These are phyloP conservation scores for Drosophila repleta DNA, from an alignment of 1,140 invertebrate genomes.

Conservation along the genomic window DNA sequence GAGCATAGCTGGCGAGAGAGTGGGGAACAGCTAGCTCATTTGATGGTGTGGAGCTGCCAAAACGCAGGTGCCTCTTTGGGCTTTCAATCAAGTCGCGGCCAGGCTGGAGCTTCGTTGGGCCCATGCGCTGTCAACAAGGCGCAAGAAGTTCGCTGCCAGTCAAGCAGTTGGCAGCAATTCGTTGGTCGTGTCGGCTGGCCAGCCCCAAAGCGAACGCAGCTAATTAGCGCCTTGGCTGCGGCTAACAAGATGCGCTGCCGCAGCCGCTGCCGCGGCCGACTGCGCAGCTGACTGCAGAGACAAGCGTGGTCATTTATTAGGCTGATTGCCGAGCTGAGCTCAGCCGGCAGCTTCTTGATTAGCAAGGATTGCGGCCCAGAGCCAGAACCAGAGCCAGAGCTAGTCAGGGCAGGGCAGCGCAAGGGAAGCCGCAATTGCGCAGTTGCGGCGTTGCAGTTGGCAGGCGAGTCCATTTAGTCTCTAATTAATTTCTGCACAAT, in stretches of 20 bases:
- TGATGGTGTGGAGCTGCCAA: constrained; percentile 14
- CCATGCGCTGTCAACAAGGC: constrained; percentile 25
- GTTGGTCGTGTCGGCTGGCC: constrained; percentile 26
- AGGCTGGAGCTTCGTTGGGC: neutral
- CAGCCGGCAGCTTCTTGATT: constrained; percentile 58
- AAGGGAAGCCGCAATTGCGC: constrained; percentile 9
- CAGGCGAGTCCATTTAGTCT: constrained; percentile 55
- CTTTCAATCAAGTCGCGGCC: constrained; percentile 2
- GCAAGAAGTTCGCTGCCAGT: constrained; percentile 2
- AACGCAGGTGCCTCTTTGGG: constrained; percentile 35
- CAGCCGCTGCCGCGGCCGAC: constrained; percentile 6
- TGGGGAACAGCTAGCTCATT: constrained; percentile 8
- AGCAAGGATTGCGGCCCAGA: constrained; percentile 49
- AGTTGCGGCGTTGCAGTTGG: constrained; percentile 13
- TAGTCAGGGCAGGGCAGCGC: constrained; percentile 10
- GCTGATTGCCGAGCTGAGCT: constrained; percentile 36
- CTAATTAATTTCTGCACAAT: constrained; percentile 67
- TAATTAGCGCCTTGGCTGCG: constrained; percentile 69
- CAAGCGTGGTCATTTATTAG: constrained; percentile 59
- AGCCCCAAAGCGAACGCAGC: constrained; percentile 61
- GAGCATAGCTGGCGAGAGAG: neutral
- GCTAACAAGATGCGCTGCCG: constrained; percentile 29
- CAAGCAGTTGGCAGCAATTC: constrained; percentile 27
- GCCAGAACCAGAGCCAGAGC: too few relatives aligned
- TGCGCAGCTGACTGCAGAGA: constrained; percentile 2